Percentiles rank a stretch among this genome's conserved stretches.
These are phyloP conservation scores for Hydriomena furcata DNA, from an alignment of 2,888 invertebrate species.

Conservation along the genomic window DNA sequence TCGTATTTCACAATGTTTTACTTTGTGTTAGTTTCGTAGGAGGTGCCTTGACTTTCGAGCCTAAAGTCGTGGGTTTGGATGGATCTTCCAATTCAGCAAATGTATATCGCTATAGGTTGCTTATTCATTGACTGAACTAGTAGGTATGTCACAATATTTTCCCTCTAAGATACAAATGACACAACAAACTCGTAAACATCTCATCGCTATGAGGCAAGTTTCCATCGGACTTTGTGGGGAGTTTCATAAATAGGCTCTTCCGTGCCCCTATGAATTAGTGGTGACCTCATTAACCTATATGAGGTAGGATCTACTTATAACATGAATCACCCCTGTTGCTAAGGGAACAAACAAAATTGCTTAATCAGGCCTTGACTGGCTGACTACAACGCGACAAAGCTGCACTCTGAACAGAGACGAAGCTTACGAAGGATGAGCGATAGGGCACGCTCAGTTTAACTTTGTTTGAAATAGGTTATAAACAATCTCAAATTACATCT, in stretches of 20 bases:
- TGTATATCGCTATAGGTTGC: too few species aligned
- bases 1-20: too few species aligned
- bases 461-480: too few species aligned
- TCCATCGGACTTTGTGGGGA: conserved; percentile 35
- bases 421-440: too few species aligned
- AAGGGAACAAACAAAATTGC: conserved; percentile 24
- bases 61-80: too few species aligned
- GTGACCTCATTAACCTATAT: conserved; percentile 77
- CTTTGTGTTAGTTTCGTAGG: not conserved
- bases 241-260: conserved; percentile 61
- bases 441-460: too few species aligned
- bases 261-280: conserved; percentile 72
- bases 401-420: too few species aligned
- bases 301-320: conserved; percentile 55
- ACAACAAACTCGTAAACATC: conserved; percentile 45
- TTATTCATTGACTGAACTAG: not conserved
- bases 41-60: too few species aligned
- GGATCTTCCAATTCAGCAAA: too few species aligned
- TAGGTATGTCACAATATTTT: conserved; percentile 1
- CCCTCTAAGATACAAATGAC: conserved; percentile 32
- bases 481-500: not conserved
- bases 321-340: conserved; percentile 55
- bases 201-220: conserved; percentile 41
- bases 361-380: not conserved
- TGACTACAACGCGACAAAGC: not conserved